phyloP scores from a whole-genome alignment of 2,113 vertebrate genomes.

The Paraplagusia blochii region DNA sequence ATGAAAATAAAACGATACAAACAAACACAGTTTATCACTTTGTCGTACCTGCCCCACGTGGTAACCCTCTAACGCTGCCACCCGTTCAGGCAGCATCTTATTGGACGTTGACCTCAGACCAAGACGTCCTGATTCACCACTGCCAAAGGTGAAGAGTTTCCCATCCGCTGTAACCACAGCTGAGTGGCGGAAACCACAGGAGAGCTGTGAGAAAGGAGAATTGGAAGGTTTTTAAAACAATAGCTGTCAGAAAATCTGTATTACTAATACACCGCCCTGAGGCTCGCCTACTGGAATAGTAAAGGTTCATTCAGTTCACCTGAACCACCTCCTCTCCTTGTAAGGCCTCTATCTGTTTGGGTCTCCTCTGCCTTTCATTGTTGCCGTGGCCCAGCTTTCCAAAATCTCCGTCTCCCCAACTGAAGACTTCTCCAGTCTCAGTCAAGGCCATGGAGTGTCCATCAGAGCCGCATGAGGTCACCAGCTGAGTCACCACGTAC shows the following conservation, averaged over 20 bases:
- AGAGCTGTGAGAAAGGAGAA: slow-evolving; percentile 56
- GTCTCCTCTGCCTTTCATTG: slow-evolving; percentile 79
- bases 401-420: slow-evolving; percentile 84
- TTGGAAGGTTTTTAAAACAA: not conserved
- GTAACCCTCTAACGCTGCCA: slow-evolving; percentile 76
- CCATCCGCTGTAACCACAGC: slow-evolving; percentile 79
- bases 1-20: no score
- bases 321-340: slow-evolving; percentile 81
- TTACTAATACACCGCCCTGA: not conserved
- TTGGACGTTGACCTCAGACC: slow-evolving; percentile 80
- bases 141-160: slow-evolving; percentile 81
- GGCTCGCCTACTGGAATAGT: not conserved
- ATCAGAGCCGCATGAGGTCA: slow-evolving; percentile 80
- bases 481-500: slow-evolving; percentile 79
- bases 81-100: slow-evolving; percentile 80
- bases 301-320: slow-evolving; percentile 68
- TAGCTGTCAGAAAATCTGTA: not conserved
- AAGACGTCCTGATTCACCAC: slow-evolving; percentile 79
- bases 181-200: slow-evolving; percentile 80
- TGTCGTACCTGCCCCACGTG: slow-evolving; percentile 73
- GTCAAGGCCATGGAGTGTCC: slow-evolving; percentile 81
- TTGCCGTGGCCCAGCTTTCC: slow-evolving; percentile 82
- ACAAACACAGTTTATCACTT: no score
- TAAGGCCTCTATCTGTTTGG: slow-evolving; percentile 79
- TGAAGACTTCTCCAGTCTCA: slow-evolving; percentile 82